phyloP scores from a whole-genome alignment of 2,888 invertebrate species.

The Melanostoma mellinum region DNA sequence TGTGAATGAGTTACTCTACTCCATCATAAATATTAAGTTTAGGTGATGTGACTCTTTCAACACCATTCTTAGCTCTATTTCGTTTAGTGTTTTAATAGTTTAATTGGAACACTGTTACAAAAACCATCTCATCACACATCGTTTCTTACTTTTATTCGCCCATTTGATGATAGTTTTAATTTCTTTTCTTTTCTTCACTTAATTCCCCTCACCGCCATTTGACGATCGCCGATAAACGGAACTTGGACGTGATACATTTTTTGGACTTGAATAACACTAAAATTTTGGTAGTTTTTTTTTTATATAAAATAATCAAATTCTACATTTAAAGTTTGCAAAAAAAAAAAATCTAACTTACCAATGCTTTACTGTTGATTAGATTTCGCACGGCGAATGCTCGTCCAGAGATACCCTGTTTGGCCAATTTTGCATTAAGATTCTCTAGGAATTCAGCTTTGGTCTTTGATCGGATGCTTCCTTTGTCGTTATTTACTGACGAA shows the following conservation, averaged over 20 bases:
- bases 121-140: constrained; percentile 8
- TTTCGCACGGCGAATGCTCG: constrained; percentile 88
- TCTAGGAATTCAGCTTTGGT: constrained; percentile 87
- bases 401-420: constrained; percentile 85
- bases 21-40: not conserved
- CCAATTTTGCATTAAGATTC: constrained; percentile 90
- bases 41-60: not conserved
- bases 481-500: constrained; percentile 82
- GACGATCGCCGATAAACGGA: constrained; percentile 76
- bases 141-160: constrained; percentile 47
- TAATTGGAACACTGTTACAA: constrained; percentile 33
- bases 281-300: constrained; percentile 33
- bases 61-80: constrained; percentile 27
- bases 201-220: constrained; percentile 52
- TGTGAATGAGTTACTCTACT: constrained; percentile 38
- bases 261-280: constrained; percentile 78
- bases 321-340: not conserved
- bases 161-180: not conserved
- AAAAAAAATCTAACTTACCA: constrained; percentile 82
- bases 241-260: constrained; percentile 80
- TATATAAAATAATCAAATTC: not conserved
- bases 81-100: constrained; percentile 45
- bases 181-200: constrained; percentile 10
- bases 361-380: constrained; percentile 88
- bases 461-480: constrained; percentile 81